Percentiles rank a stretch among this genome's conserved stretches.
These are phyloP conservation scores for Motacilla tschutschensis DNA, from an alignment of 2,113 vertebrate species.

Conservation along the genomic window DNA sequence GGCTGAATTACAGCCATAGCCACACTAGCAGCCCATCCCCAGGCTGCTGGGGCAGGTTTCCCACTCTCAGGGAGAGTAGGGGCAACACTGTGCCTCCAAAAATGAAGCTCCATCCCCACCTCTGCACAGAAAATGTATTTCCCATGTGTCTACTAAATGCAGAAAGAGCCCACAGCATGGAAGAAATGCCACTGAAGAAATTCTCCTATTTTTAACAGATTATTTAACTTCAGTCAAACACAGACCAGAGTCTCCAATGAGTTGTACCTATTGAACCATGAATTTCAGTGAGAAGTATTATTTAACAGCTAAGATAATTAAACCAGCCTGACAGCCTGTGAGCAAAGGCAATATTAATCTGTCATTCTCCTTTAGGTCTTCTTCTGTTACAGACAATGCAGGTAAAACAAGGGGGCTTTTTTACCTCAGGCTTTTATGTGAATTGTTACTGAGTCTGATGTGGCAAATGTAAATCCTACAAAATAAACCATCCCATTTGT, in stretches of 20 bases:
- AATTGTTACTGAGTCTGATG: not conserved
- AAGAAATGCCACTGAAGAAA: not conserved
- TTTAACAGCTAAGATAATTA: not conserved
- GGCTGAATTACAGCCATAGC: not conserved
- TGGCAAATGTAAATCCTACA: not conserved
- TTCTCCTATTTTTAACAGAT: not conserved
- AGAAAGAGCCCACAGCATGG: not conserved
- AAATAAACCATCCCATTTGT: not conserved
- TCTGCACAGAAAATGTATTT: not conserved
- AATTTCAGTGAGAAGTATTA: not conserved
- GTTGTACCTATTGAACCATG: not conserved
- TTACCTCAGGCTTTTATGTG: not conserved
- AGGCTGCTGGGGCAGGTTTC: not conserved
- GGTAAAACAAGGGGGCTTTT: not conserved
- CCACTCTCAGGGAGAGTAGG: rapidly evolving
- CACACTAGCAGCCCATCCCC: rapidly evolving
- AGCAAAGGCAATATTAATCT: slow-evolving; percentile 3
- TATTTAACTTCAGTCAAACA: not conserved
- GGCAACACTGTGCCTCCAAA: not conserved
- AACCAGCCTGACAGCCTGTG: not conserved
- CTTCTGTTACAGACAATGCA: not conserved
- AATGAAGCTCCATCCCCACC: not conserved
- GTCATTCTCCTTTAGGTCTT: not conserved
- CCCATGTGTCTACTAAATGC: not conserved
- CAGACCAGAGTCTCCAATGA: not conserved